Base-by-base conservation (phyloP, 1,140 invertebrate genomes). In the Ceratina australensis region DNA sequence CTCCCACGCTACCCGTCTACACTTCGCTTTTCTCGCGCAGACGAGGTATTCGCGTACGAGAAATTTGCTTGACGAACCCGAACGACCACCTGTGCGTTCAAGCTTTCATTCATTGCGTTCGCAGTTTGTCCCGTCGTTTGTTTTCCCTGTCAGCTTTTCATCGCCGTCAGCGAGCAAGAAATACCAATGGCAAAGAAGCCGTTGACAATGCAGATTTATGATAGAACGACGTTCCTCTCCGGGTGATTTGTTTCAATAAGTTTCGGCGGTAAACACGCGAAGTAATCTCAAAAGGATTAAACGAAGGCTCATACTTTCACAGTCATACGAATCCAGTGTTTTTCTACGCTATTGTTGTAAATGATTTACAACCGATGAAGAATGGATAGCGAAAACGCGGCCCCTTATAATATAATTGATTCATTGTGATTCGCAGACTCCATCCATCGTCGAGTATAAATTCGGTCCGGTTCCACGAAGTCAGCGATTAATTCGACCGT, bases 401-500 rank as follows among this genome's bases (percentile, higher is more conserved):
- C 13, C n/a, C 33, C 52, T 47, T 65, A 22, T 42, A 42, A 65
- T 42, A 57, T 75, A 75, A 76, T 76, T 76, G 64, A 76, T 69
- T 68, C 54, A 69, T 76, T 57, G 73, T 20, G 73, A 76, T 60
- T 69, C 65, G 24, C 28, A 5, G 28, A 33, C n/a, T 26, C 61
- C 7, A 47, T 57, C 54, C 54, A 49, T 60, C 65, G 64, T 69
- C 42, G 56, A 69, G 22, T 50, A 76, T 60, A 76, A 76, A 76
- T 76, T 22, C 73, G 42, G 15, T 10, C 16, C 64, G 65, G 49
- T 68, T 68, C 24, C 64, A 20, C 64, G 24, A 18, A 33, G 64
- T 60, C 73, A 26, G 63, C 72, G 28, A 75, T 75, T 75, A 75
- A 68, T 75, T 67, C 16, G 54, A 33, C 73, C n/a, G 42, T 28